Base-by-base conservation (phyloP, 1,140 invertebrate genomes). In the Nylanderia fulva region DNA sequence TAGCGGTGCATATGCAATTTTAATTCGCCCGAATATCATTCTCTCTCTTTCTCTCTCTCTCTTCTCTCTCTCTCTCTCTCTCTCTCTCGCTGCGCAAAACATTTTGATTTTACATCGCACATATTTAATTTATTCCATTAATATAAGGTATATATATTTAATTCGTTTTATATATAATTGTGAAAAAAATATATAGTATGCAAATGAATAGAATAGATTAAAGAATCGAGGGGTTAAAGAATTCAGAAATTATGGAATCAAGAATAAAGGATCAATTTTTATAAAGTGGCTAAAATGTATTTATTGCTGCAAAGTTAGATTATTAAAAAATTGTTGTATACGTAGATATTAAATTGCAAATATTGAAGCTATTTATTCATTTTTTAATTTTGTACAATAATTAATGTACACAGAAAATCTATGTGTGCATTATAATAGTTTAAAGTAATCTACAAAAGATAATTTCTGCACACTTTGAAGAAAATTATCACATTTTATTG, bases 381-480 rank as follows among this genome's bases (percentile, higher is more conserved):
- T 76, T 29, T 39, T 6, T 2, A 76, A 76, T 61, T 8, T n/a
- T n/a, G n/a, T n/a, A n/a, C n/a, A 61, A n/a, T 48, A n/a, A 79
- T n/a, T n/a, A 3, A 11, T 18, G 24, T 52, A 2, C 36, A 27
- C 52, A n/a, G 1, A n/a, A 15, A 21, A 24, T 64, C 0, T 42
- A 3, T 11, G 11, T 42, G 42, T 42, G 42, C 13, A 2, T 42
- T 42, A 9, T 42, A n/a, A 24, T 33, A 54, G 21, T 27, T 39
- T 52, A 39, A 58, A 52, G 4, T 33, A 80, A 54, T 29, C 39
- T 80, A 24, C 3, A 63, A 33, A 48, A 60, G 21, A 63, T 39
- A 42, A 45, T n/a, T 61, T 52, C 71, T 42, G 8, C 15, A 39
- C 8, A 21, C n/a, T 18, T 79, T 2, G 27, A 48, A 58, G 5